phyloP scores from a whole-genome alignment of 2,888 invertebrate species.

The Thymelicus sylvestris region DNA sequence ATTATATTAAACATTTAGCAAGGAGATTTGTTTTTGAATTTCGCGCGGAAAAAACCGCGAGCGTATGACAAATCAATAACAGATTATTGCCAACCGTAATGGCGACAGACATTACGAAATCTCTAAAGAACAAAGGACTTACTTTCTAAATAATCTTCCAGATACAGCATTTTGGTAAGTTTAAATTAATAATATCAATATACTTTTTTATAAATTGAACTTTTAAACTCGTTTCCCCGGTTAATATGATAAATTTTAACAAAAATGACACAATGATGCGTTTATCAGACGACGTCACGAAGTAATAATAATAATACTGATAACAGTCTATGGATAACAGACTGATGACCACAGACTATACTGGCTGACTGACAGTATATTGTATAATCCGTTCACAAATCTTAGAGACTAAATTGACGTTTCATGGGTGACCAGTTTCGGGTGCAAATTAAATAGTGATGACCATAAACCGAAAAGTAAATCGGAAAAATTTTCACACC shows the following conservation, averaged over 20 bases:
- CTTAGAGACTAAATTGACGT: too few species aligned
- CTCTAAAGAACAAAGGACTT: slow-evolving; percentile 80
- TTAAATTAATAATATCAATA: slow-evolving; percentile 39
- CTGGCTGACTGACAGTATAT: not conserved
- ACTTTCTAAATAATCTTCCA: slow-evolving; percentile 99
- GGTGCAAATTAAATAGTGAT: too few species aligned
- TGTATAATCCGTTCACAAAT: too few species aligned
- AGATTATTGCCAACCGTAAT: slow-evolving; percentile 60
- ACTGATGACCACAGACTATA: not conserved
- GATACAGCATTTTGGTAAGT: slow-evolving; percentile 93
- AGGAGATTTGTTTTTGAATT: slow-evolving; percentile 42
- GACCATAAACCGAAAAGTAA: too few species aligned
- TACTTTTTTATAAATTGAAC: slow-evolving; percentile 28
- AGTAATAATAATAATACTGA: slow-evolving; percentile 13
- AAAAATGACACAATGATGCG: slow-evolving; percentile 52
- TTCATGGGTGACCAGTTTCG: too few species aligned
- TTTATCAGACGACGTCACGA: slow-evolving; percentile 44
- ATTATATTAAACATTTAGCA: too few species aligned
- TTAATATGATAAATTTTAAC: slow-evolving; percentile 30
- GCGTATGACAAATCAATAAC: slow-evolving; percentile 11
- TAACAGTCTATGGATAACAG: not conserved
- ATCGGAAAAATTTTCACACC: too few species aligned
- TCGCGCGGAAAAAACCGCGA: slow-evolving; percentile 51
- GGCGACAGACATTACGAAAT: slow-evolving; percentile 56
- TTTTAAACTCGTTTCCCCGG: slow-evolving; percentile 35